Evolutionary conservation across 2,113 vertebrate genomes (phyloP).

Genomic region (Xenopus tropicalis): UCB_Xtro_10.0 CM004445.2:30033001-30033500

Average conservation of each 20-base stretch:
- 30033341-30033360: constrained; percentile 86
- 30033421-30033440: constrained; percentile 88
- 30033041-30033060: constrained; percentile 81
- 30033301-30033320: constrained; percentile 94
- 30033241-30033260: constrained; percentile 83
- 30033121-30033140: constrained; percentile 85
- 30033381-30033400: constrained; percentile 85
- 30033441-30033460: constrained; percentile 95
- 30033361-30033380: constrained; percentile 85
- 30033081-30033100: constrained; percentile 86
- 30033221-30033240: constrained; percentile 93
- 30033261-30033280: constrained; percentile 89
- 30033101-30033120: constrained; percentile 80
- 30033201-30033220: constrained; percentile 86
- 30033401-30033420: constrained; percentile 82
- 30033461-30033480: constrained; percentile 97
- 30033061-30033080: constrained; percentile 92
- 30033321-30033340: constrained; percentile 79
- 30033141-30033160: constrained; percentile 89
- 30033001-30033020: constrained; percentile 89
- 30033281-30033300: constrained; percentile 89
- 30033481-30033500: constrained; percentile 89
- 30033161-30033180: constrained; percentile 85
- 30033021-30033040: constrained; percentile 86
- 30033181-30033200: constrained; percentile 87